Percentiles rank a stretch among this genome's conserved stretches.
Conservation (phyloP, 2,797 vertebrate species). For the Notolepis coatsorum region DNA sequence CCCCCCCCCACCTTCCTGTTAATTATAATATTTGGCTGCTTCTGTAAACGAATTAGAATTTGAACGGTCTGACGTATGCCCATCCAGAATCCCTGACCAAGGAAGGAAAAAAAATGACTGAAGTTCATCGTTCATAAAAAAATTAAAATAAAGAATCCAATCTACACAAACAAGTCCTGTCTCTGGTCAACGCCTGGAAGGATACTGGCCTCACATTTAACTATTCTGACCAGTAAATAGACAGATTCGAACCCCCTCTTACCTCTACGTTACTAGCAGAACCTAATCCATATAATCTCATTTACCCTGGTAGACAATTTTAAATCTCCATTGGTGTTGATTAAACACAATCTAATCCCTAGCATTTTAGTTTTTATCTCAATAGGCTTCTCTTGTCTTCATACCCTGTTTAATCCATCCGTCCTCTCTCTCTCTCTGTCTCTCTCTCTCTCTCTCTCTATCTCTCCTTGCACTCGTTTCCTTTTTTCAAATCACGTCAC, state of each 20-base stretch:
- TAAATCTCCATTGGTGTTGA: conserved; percentile 48
- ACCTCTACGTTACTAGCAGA: neutral
- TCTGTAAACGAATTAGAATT: conserved; percentile 22
- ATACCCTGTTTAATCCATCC: conserved; percentile 78
- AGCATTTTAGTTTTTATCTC: conserved; percentile 37
- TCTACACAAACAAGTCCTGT: neutral
- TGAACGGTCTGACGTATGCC: neutral
- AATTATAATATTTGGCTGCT: conserved; percentile 20
- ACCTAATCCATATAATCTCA: conserved; percentile 8
- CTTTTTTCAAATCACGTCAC: conserved; percentile 41
- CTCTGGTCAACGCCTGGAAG: neutral
- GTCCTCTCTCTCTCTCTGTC: conserved; percentile 26
- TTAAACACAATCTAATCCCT: conserved; percentile 55
- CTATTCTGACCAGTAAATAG: conserved; percentile 3
- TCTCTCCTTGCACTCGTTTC: conserved; percentile 32
- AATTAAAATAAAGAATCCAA: neutral
- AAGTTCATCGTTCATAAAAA: conserved; percentile 8
- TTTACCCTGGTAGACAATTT: conserved; percentile 60
- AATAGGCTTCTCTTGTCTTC: conserved; percentile 46
- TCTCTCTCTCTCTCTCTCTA: conserved; percentile 28
- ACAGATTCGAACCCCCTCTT: neutral
- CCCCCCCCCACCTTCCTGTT: conserved; percentile 22
- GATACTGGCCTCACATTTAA: neutral
- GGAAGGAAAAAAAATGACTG: too few species aligned
- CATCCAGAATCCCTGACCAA: conserved; percentile 1